phyloP scores from a whole-genome alignment of 2,797 vertebrate genomes.

The Nothura maculosa region DNA sequence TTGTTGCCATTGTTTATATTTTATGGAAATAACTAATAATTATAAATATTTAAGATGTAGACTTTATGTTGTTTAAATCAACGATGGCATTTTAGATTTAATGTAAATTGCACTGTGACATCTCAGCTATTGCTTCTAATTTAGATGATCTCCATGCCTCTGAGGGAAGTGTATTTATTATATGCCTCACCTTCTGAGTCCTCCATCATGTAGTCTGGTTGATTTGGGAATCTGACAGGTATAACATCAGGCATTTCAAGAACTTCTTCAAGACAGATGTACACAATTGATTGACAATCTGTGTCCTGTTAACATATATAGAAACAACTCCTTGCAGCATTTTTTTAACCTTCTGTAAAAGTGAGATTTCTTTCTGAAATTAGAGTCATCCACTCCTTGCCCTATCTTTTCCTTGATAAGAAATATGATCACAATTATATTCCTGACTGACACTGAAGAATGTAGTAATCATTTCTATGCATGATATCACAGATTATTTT shows the following conservation, averaged over 20 bases:
- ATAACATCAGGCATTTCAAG: neutral
- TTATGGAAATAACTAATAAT: neutral
- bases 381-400: neutral
- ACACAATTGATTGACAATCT: neutral
- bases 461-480: neutral
- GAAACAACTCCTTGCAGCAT: neutral
- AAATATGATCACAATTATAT: neutral
- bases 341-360: neutral
- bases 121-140: neutral
- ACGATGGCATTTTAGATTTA: neutral
- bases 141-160: neutral
- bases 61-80: neutral
- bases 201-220: neutral
- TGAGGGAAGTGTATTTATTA: neutral
- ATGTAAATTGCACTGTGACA: neutral
- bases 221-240: neutral
- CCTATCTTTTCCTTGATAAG: neutral
- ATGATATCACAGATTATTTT: neutral
- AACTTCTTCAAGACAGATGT: neutral
- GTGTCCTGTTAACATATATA: neutral
- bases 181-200: neutral
- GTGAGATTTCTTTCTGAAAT: neutral
- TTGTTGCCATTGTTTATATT: neutral
- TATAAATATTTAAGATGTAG: neutral
- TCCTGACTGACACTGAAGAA: conserved; percentile 20